These are phyloP conservation scores for Tympanuchus pallidicinctus DNA, from an alignment of 2,113 vertebrate genomes.

Conservation along the genomic window DNA sequence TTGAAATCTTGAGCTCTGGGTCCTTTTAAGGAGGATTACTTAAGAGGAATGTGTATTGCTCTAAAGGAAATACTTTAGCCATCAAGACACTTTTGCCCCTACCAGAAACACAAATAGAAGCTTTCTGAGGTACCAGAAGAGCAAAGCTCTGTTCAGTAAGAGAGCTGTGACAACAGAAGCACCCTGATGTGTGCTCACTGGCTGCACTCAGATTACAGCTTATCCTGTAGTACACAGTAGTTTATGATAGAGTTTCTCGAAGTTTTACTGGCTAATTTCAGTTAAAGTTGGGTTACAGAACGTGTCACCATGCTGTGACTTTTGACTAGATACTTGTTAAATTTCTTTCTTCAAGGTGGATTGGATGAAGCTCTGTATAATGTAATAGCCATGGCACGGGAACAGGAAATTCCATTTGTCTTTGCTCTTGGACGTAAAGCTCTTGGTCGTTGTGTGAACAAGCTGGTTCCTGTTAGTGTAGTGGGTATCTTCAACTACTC, in stretches of 20 bases:
- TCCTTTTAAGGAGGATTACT: neutral
- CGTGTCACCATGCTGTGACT: neutral
- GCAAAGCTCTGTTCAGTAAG: neutral
- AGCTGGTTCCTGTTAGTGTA: constrained; percentile 96
- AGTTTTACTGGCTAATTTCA: neutral
- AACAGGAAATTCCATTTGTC: constrained; percentile 98
- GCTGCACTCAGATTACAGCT: neutral
- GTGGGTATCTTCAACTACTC: constrained; percentile 98
- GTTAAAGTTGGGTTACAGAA: neutral
- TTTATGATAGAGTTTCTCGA: neutral
- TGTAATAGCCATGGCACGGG: constrained; percentile 96
- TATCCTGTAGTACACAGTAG: neutral
- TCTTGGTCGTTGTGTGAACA: constrained; percentile 97
- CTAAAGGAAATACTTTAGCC: neutral
- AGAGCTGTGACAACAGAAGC: neutral
- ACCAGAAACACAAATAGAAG: neutral
- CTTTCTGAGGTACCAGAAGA: neutral
- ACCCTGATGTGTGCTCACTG: neutral
- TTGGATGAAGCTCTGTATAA: constrained; percentile 97
- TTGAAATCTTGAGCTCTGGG: neutral
- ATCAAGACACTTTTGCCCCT: neutral
- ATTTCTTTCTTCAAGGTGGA: constrained; percentile 82
- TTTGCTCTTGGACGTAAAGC: constrained; percentile 97
- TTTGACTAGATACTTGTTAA: neutral
- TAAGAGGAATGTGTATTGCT: neutral